Evolutionary conservation across 2,888 invertebrate genomes (phyloP).

Genomic region (Ennomos fuscantarius): DNA sequence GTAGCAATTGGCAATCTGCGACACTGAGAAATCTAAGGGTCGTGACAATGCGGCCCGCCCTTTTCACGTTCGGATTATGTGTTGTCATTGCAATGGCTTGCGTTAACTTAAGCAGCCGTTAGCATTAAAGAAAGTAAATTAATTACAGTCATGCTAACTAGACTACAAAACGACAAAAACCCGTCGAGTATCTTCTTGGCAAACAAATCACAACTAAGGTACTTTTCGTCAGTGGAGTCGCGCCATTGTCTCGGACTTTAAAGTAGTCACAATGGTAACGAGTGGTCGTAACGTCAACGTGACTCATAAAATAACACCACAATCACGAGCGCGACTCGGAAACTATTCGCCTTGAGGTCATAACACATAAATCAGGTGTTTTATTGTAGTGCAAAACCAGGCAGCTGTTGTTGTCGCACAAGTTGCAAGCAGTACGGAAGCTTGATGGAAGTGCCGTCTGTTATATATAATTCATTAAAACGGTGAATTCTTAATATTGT

Average conservation of each 20-base stretch:
- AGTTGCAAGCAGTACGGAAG: constrained; percentile 3
- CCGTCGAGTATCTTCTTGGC: constrained; percentile 25
- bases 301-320: constrained; percentile 58
- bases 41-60: constrained; percentile 46
- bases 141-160: constrained; percentile 41
- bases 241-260: constrained; percentile 39
- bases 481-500: too few relatives aligned
- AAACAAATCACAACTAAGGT: constrained; percentile 36
- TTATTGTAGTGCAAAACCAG: constrained; percentile 56
- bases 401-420: constrained; percentile 16
- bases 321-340: constrained; percentile 54
- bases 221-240: constrained; percentile 44
- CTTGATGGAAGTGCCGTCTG: not conserved
- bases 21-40: constrained; percentile 47
- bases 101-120: too few relatives aligned
- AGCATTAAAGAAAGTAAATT: too few relatives aligned
- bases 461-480: too few relatives aligned
- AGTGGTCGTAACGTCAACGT: constrained; percentile 44
- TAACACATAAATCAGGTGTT: constrained; percentile 61
- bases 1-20: constrained; percentile 52
- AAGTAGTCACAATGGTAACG: constrained; percentile 42
- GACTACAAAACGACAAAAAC: constrained; percentile 48
- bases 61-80: constrained; percentile 48
- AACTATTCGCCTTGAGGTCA: constrained; percentile 62
- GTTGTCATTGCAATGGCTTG: constrained; percentile 41